Evolutionary conservation across 2,888 invertebrate species (phyloP), one percentile per base, ranked within the genome.

Genomic region (Perdita meconis): DNA sequence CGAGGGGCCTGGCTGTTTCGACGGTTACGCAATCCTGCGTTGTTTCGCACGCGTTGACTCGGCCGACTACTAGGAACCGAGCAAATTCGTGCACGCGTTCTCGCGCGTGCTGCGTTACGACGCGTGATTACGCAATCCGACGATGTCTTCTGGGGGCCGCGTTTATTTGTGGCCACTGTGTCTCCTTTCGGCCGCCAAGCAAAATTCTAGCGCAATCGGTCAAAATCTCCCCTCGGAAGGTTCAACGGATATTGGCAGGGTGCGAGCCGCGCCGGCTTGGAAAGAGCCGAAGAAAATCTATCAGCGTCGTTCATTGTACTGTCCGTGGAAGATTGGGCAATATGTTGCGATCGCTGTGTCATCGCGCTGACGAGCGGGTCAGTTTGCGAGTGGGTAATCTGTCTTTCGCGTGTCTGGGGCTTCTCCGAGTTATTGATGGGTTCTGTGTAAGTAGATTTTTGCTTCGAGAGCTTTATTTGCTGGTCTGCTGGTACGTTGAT

Each of bases 121-220:
- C 74, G 74, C 64, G 61, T 50, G 65, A 60, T 78, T 80, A 65
- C 76, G 76, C 76, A 83, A 83, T 72, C 47, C 63, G 47, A 24
- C 8, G 38, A 68, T 13, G 63, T 44, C 66, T 77, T 64, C 66
- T 71, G 60, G 74, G 66, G 68, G 60, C 50, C 75, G 64, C 47
- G 84, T 87, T 86, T 88, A 86, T 87, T 87, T 87, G 86, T 74
- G 83, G 80, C 75, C 22, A 44, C 53, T 22, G 77, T 22, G 77
- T 55, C 71, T 78, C 69, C 56, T 68, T 72, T 72, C 74, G 16
- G 47, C 76, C 22, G n/a, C 30, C 38, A 56, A 26, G 24, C 26
- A 22, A 34, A 47, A 72, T 72, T 64, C 42, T 24, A 30, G 6
- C 57, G 44, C 34, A 36, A 56, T 30, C 34, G 38, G 22, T 47